Conservation (phyloP, 2,113 vertebrate species). For the Barbus barbus region DNA sequence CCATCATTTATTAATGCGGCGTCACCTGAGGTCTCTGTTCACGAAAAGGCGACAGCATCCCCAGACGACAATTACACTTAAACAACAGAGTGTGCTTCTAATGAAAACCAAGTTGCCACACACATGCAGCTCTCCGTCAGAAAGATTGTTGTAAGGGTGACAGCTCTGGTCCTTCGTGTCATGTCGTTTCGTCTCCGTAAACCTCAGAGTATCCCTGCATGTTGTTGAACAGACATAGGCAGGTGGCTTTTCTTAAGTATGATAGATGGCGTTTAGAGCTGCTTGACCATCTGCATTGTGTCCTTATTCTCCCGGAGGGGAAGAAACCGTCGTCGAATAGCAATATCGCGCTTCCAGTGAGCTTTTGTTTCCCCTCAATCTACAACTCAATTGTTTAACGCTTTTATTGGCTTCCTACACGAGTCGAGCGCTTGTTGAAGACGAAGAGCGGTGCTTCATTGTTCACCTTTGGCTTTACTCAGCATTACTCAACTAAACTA, state of each 20-base stretch:
- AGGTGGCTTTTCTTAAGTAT: slow-evolving; percentile 71
- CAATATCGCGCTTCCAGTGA: slow-evolving; percentile 62
- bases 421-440: slow-evolving; percentile 12
- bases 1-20: slow-evolving; percentile 63
- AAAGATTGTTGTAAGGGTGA: slow-evolving; percentile 29
- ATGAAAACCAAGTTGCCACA: slow-evolving; percentile 60
- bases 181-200: slow-evolving; percentile 56
- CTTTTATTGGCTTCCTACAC: slow-evolving; percentile 52
- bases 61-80: slow-evolving; percentile 66
- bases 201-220: slow-evolving; percentile 54
- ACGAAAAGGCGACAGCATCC: slow-evolving; percentile 47
- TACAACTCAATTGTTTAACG: slow-evolving; percentile 39
- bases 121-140: slow-evolving; percentile 28
- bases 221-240: slow-evolving; percentile 61
- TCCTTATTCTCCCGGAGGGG: slow-evolving; percentile 59
- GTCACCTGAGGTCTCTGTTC: slow-evolving; percentile 30
- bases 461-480: slow-evolving; percentile 13
- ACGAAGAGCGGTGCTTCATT: not conserved
- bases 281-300: slow-evolving; percentile 59
- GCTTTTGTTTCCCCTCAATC: slow-evolving; percentile 68
- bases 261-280: slow-evolving; percentile 73
- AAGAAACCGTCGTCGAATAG: slow-evolving; percentile 51
- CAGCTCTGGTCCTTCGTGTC: slow-evolving; percentile 51
- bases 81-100: slow-evolving; percentile 56
- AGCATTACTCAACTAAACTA: slow-evolving; percentile 28